Conservation (phyloP, 2,113 vertebrate genomes). For the Sander lucioperca region DNA sequence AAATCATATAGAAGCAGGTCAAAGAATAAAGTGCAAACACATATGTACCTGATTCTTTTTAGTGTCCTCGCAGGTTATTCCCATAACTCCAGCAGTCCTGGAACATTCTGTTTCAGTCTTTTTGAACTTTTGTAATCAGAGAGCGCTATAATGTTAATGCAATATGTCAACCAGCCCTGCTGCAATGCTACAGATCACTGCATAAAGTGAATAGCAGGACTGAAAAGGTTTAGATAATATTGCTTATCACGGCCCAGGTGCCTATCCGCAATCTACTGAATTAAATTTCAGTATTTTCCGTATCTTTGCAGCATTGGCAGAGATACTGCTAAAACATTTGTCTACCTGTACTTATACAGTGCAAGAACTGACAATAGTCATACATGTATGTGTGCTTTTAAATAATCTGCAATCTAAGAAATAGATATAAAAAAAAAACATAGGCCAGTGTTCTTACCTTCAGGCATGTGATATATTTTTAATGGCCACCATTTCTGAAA, state of each 20-base stretch:
- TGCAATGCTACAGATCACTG: constrained; percentile 35
- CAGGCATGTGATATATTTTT: neutral
- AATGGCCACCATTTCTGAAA: neutral
- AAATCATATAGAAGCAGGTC: neutral
- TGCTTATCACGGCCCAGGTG: neutral
- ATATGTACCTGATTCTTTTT: neutral
- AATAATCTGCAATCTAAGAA: neutral
- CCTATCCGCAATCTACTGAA: neutral
- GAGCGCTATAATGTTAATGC: neutral
- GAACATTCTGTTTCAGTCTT: neutral
- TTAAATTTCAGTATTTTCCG: neutral
- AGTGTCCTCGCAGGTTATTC: neutral
- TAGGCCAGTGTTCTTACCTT: neutral
- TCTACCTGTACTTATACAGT: too few species aligned
- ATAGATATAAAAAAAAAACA: too few species aligned
- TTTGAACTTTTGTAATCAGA: constrained; percentile 18
- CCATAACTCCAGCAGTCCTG: neutral
- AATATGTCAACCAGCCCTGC: neutral
- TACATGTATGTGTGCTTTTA: too few species aligned
- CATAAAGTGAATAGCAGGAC: neutral
- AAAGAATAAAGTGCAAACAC: too few species aligned
- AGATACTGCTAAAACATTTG: neutral
- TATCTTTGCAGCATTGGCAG: neutral
- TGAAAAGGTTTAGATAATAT: constrained; percentile 4
- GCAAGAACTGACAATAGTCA: too few species aligned